These are phyloP conservation scores for Melanostoma scalare DNA, from an alignment of 2,888 invertebrate species.

Conservation along the genomic window DNA sequence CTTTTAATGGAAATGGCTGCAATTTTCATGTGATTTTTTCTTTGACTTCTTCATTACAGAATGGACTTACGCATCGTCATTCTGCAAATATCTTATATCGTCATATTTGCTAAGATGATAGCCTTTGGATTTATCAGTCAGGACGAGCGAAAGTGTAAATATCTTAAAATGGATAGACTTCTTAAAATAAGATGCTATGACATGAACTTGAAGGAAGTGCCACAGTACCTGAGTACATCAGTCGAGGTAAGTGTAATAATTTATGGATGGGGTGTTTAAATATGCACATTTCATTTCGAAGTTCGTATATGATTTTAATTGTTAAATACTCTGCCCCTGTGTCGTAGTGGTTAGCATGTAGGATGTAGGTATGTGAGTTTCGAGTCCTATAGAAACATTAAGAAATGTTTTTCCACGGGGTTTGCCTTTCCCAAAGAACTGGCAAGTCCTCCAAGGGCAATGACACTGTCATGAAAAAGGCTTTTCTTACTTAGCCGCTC, in stretches of 20 bases:
- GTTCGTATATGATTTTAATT: too few species aligned
- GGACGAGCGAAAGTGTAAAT: conserved; percentile 79
- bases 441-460: too few species aligned
- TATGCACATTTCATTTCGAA: too few species aligned
- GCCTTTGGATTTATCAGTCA: conserved; percentile 77
- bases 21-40: neutral
- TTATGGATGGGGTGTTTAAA: too few species aligned
- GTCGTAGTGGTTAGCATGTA: too few species aligned
- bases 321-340: too few species aligned
- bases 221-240: conserved; percentile 79
- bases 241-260: conserved; percentile 78
- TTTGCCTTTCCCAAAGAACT: too few species aligned
- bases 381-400: too few species aligned
- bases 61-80: conserved; percentile 75
- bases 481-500: too few species aligned
- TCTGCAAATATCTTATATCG: conserved; percentile 76
- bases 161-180: conserved; percentile 78
- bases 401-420: too few species aligned
- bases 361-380: too few species aligned
- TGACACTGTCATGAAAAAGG: too few species aligned
- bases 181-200: conserved; percentile 79
- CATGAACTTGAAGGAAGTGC: conserved; percentile 81
- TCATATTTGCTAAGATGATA: conserved; percentile 75
- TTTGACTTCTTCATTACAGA: conserved; percentile 60
- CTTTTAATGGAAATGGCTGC: neutral